Base-by-base conservation (phyloP, 1,140 invertebrate species). In the Hermatobates lingyangjiaoensis region DNA sequence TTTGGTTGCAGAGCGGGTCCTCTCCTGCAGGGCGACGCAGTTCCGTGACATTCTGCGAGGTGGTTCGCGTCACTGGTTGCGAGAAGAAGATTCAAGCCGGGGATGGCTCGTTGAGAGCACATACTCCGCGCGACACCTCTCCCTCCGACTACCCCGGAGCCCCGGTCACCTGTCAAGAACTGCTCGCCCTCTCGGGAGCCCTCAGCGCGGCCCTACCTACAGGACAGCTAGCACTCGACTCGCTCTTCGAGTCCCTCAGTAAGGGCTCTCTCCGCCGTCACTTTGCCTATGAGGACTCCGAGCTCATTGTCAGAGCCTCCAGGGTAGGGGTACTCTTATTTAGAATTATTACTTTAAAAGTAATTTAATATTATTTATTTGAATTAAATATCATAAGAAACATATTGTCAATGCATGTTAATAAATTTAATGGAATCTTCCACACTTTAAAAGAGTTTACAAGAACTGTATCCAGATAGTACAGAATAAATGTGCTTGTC, bases 141-240 rank as follows among this genome's bases (percentile, higher is more conserved):
- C 39, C 39, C 4, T 14, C 14, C 14, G 39, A 42, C 39, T 42
- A 42, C 18, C 39, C 51, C 26, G 75, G 77, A 52, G 74, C 76
- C 10, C n/a, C n/a, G n/a, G 81, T 91, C 75, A 91, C 87, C 1
- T 92, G 87, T 68, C 87, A 89, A 66, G 89, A 95, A 69, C 71
- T 94, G 1, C 70, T 95, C 39, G 88, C 88, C 27, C 71, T 93
- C 25, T 85, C 85, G 44, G 88, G 90, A 39, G 87, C 88, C 10
- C 75, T 95, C 25, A 87, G 86, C 58, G 88, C 89, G 1, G 86
- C 88, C 1, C 65, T 93, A 52, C 89, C 89, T 20, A 90, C 89
- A 4, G 84, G 83, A 34, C 85, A 88, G 67, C 75, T 85, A 27
- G 83, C 81, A 3, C 66, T 87, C 21, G 81, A 86, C 58, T 80